phyloP scores from a whole-genome alignment of 2,113 vertebrate genomes.

The Limnothrissa miodon region DNA sequence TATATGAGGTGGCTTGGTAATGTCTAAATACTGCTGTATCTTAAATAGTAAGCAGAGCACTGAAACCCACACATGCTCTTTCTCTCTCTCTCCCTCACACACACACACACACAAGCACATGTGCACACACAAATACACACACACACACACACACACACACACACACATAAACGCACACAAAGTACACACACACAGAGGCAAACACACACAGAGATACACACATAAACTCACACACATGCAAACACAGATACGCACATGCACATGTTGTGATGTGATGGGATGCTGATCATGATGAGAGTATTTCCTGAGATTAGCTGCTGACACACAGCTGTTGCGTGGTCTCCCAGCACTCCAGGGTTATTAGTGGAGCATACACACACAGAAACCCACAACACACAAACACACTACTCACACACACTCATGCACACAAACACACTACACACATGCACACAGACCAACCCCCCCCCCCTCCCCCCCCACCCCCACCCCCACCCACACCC shows the following conservation, averaged over 20 bases:
- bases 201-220: not conserved
- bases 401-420: not conserved
- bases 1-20: too few relatives aligned
- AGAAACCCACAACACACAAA: not conserved
- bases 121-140: not conserved
- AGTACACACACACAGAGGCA: too few relatives aligned
- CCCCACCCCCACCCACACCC: not conserved
- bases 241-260: not conserved
- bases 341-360: not conserved
- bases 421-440: not conserved
- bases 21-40: too few relatives aligned
- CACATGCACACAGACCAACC: not conserved
- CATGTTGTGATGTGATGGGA: not conserved
- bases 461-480: too few relatives aligned
- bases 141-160: not conserved
- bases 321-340: conserved; percentile 28
- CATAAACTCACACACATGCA: not conserved
- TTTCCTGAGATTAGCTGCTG: conserved; percentile 19
- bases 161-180: too few relatives aligned
- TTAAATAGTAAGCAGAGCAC: not conserved
- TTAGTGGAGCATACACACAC: conserved; percentile 4
- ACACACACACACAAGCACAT: too few relatives aligned
- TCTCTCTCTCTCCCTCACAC: too few relatives aligned
- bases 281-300: not conserved
- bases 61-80: not conserved